Percentiles rank a stretch among this genome's conserved stretches.
Evolutionary conservation across 2,888 invertebrate species (phyloP).

Genomic region (Gandaritis pyraliata): DNA sequence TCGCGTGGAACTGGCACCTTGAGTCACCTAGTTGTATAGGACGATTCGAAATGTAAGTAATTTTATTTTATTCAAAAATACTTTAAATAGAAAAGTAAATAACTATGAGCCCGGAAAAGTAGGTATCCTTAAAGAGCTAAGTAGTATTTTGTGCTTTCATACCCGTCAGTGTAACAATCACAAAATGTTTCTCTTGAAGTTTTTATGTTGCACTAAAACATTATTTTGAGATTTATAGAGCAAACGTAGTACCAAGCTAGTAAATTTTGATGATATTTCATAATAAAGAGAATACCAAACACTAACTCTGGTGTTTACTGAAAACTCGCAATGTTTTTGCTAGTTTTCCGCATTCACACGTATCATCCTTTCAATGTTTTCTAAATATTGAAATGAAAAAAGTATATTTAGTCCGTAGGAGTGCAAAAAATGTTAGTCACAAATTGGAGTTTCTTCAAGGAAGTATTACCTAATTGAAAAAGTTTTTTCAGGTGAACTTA

Average conservation of each 20-base stretch:
- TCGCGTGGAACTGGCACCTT: too few relatives aligned
- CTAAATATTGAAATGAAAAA: constrained; percentile 61
- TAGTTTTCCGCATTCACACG: constrained; percentile 51
- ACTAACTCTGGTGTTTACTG: constrained; percentile 53
- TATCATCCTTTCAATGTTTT: constrained; percentile 64
- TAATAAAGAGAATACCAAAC: neutral
- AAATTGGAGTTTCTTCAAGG: constrained; percentile 17
- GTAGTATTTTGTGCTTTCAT: neutral
- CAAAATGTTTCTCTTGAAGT: too few relatives aligned
- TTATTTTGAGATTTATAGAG: too few relatives aligned
- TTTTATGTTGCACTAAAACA: too few relatives aligned
- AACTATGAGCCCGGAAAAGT: too few relatives aligned
- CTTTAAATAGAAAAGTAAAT: too few relatives aligned
- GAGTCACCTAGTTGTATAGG: too few relatives aligned
- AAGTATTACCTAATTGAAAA: constrained; percentile 1
- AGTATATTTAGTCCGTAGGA: constrained; percentile 62
- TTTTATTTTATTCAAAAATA: too few relatives aligned
- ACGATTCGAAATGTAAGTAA: too few relatives aligned
- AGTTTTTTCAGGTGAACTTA: constrained; percentile 38
- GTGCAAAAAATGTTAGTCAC: constrained; percentile 38
- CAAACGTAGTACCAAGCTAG: neutral
- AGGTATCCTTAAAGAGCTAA: neutral
- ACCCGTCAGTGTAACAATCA: neutral
- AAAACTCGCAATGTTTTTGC: constrained; percentile 66
- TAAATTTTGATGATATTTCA: neutral